Conservation (phyloP, 2,113 vertebrate species). For the Proterorhinus semilunaris region DNA sequence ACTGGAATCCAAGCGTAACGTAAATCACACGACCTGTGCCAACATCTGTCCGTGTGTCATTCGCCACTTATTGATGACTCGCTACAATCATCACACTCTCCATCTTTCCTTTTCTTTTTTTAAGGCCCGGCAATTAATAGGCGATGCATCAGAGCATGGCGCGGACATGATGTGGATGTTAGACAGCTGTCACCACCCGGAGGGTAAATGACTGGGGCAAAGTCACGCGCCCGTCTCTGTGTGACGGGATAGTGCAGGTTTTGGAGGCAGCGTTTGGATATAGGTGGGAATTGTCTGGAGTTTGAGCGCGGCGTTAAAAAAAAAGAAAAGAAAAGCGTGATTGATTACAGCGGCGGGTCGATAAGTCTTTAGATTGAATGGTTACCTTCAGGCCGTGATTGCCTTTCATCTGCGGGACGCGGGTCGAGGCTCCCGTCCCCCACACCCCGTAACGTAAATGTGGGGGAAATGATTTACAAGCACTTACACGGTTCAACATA, state of each 20-base stretch:
- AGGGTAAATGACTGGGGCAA: constrained; percentile 63
- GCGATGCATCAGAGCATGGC: constrained; percentile 62
- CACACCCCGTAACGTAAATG: neutral
- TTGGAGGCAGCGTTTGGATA: constrained; percentile 32
- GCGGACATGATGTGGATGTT: constrained; percentile 67
- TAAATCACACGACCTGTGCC: neutral
- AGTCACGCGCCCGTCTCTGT: constrained; percentile 39
- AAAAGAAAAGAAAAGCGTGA: too few species aligned
- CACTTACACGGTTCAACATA: too few species aligned
- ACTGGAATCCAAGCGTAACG: too few species aligned
- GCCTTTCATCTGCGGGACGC: constrained; percentile 19
- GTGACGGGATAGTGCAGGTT: constrained; percentile 45
- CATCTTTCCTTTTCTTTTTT: neutral
- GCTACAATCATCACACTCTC: constrained; percentile 55
- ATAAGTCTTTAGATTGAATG: constrained; percentile 46
- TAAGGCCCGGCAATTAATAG: constrained; percentile 49
- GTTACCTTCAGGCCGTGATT: constrained; percentile 30
- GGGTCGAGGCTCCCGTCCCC: constrained; percentile 18
- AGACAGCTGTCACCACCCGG: constrained; percentile 48
- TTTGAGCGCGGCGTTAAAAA: constrained; percentile 9
- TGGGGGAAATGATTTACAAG: too few species aligned
- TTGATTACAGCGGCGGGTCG: constrained; percentile 28
- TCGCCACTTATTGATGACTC: constrained; percentile 43
- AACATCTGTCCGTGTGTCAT: constrained; percentile 20
- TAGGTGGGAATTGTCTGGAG: constrained; percentile 23